A percentile compares a stretch with the other conserved stretches of the same genome.
Conservation (phyloP, 1,140 invertebrate species). For the Nebria ingens region DNA sequence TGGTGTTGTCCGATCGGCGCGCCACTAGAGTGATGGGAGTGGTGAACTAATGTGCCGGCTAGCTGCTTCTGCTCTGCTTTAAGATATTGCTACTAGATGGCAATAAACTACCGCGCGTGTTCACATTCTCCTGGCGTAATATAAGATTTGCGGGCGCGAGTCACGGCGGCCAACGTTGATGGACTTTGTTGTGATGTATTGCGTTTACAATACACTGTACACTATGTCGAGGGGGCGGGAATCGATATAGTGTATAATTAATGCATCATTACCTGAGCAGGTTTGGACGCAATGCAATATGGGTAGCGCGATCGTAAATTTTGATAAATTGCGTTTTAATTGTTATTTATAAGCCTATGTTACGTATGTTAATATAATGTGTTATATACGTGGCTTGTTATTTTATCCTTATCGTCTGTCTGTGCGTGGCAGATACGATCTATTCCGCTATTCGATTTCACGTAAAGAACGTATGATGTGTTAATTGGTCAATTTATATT, state of each 20-base stretch:
- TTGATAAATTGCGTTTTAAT: constrained; percentile 9
- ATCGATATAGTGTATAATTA: neutral
- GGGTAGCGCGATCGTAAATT: constrained; percentile 6
- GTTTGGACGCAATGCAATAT: neutral
- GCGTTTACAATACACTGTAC: too few relatives aligned
- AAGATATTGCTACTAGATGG: constrained; percentile 15
- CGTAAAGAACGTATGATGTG: too few relatives aligned
- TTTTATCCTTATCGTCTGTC: too few relatives aligned
- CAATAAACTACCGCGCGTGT: constrained; percentile 12
- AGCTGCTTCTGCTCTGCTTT: constrained; percentile 3
- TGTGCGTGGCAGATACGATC: too few relatives aligned
- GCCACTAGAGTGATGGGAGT: constrained; percentile 10
- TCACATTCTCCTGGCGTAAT: neutral
- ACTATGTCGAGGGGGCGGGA: neutral
- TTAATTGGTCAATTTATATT: too few relatives aligned
- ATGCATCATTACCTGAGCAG: neutral
- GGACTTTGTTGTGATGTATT: neutral
- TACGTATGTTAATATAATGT: constrained; percentile 1
- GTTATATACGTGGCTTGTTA: neutral
- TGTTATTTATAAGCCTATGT: neutral
- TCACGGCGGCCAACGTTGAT: neutral
- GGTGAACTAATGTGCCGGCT: constrained; percentile 1
- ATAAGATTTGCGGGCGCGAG: neutral
- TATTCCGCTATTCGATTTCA: too few relatives aligned
- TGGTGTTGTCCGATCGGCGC: too few relatives aligned